Percentiles rank a stretch among this genome's conserved stretches.
Conservation (phyloP, 2,113 vertebrate species). For the Petromus typicus region DNA sequence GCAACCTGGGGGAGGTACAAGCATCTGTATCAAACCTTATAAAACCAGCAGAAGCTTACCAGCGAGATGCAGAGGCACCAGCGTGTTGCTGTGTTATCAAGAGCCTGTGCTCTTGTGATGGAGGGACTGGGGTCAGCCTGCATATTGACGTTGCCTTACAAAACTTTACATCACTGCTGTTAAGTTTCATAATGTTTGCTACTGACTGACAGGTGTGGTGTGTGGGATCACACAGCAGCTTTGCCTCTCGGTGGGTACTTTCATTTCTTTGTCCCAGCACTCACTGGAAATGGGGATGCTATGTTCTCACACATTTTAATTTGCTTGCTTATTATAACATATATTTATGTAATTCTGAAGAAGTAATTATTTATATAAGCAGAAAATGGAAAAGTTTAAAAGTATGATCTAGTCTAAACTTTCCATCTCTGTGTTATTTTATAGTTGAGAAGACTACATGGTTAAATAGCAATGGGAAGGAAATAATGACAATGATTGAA, state of each 20-base stretch:
- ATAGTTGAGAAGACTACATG: background rate
- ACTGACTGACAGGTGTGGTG: background rate
- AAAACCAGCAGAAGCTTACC: background rate
- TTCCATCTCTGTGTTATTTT: background rate
- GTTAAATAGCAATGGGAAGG: background rate
- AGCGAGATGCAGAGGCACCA: background rate
- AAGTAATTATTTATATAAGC: conserved; percentile 19
- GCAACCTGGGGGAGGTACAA: background rate
- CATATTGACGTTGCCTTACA: background rate
- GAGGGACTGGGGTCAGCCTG: background rate
- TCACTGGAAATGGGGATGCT: background rate
- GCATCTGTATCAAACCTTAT: background rate
- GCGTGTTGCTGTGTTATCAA: background rate
- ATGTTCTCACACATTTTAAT: conserved; percentile 47
- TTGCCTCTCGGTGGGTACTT: background rate
- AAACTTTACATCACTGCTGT: background rate
- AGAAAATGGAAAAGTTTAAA: background rate
- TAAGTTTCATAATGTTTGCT: conserved; percentile 3
- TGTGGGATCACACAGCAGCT: background rate
- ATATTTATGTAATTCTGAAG: conserved; percentile 21
- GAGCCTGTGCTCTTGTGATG: background rate
- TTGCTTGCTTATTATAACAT: background rate
- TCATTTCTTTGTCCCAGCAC: conserved; percentile 23
- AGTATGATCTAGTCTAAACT: background rate
- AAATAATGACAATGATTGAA: background rate